Conservation (phyloP, 2,888 invertebrate species). For the Latrodectus elegans region DNA sequence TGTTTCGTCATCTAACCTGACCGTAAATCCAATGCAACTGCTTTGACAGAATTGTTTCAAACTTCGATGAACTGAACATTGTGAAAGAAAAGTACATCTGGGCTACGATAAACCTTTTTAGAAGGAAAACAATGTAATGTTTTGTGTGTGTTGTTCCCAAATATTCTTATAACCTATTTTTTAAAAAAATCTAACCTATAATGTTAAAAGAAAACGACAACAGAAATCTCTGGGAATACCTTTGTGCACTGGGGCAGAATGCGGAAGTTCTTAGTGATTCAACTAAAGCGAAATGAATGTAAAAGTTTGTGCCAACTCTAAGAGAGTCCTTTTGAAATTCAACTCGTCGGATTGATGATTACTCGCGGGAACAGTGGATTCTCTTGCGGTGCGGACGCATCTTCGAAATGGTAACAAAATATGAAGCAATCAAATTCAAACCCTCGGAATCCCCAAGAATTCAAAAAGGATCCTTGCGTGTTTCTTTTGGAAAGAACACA, state of each 20-base stretch:
- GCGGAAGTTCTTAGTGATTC: background rate
- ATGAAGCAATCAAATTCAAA: background rate
- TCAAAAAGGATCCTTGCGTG: constrained; percentile 51
- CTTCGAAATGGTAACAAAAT: constrained; percentile 4
- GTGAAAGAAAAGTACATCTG: constrained; percentile 55
- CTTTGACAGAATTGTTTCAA: constrained; percentile 34
- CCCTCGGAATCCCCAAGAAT: constrained; percentile 47
- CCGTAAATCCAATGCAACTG: constrained; percentile 68
- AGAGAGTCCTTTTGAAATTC: background rate
- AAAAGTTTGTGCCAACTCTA: background rate
- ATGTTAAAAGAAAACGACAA: too few species aligned
- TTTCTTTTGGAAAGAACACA: constrained; percentile 19
- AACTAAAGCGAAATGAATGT: background rate
- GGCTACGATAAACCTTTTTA: background rate
- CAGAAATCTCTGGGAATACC: too few species aligned
- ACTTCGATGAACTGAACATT: constrained; percentile 46
- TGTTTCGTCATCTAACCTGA: constrained; percentile 62
- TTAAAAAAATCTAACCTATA: too few species aligned
- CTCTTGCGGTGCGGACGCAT: constrained; percentile 46
- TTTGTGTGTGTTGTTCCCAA: background rate
- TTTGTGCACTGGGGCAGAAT: too few species aligned
- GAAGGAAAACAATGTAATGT: background rate
- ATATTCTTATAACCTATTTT: background rate
- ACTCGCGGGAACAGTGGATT: constrained; percentile 44
- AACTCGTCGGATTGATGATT: background rate